Conservation (phyloP, 2,888 invertebrate genomes). For the Crocallis elinguaria region DNA sequence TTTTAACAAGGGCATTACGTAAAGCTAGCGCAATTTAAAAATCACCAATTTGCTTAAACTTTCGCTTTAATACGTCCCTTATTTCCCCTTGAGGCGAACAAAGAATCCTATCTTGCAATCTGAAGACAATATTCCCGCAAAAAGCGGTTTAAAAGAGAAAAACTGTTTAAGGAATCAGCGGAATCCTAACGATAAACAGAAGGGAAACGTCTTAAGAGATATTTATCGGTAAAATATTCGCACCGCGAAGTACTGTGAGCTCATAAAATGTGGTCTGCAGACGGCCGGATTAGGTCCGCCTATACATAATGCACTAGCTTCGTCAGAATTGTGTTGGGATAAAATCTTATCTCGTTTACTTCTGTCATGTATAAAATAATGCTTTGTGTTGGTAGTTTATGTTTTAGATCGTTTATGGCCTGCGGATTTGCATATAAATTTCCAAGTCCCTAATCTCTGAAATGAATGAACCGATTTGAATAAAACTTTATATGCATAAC, state of each 20-base stretch:
- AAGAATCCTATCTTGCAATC: slow-evolving; percentile 44
- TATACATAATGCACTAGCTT: slow-evolving; percentile 27
- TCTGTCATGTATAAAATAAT: slow-evolving; percentile 6
- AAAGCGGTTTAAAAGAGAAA: slow-evolving; percentile 69
- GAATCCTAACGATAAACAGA: slow-evolving; percentile 77
- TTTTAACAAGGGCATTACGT: slow-evolving; percentile 30
- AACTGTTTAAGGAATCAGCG: slow-evolving; percentile 77
- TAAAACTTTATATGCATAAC: too few relatives aligned
- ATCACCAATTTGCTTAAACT: slow-evolving; percentile 40
- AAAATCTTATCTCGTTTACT: slow-evolving; percentile 15
- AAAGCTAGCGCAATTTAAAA: slow-evolving; percentile 32
- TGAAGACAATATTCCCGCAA: slow-evolving; percentile 52
- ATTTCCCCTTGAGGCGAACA: slow-evolving; percentile 36
- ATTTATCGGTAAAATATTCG: slow-evolving; percentile 79
- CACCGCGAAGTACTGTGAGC: slow-evolving; percentile 60
- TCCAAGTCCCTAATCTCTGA: too few relatives aligned
- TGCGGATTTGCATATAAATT: too few relatives aligned
- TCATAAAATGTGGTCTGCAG: slow-evolving; percentile 61
- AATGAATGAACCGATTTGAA: too few relatives aligned
- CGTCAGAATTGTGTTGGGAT: slow-evolving; percentile 20
- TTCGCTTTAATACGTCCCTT: slow-evolving; percentile 37
- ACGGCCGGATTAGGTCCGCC: slow-evolving; percentile 23
- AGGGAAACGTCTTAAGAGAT: slow-evolving; percentile 73
- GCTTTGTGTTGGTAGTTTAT: neutral
- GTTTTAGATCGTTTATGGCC: too few relatives aligned